Evolutionary conservation across 2,888 invertebrate species (phyloP), one percentile per base, ranked within the genome.

Genomic region (Tineola bisselliella): DNA sequence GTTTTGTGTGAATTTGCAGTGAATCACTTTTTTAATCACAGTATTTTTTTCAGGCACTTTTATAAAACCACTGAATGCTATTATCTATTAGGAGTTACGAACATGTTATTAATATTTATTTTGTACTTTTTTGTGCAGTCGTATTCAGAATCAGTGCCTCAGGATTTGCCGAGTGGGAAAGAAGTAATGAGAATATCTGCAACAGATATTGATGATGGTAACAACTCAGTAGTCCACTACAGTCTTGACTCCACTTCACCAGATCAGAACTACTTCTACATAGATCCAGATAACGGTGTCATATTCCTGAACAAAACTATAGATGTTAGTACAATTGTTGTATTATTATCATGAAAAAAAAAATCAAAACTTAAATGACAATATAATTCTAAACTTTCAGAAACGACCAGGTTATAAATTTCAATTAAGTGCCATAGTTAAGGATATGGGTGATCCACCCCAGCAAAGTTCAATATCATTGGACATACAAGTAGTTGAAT

Each of bases 161-260:
- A 93, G 88, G 95, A 96, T 80, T 88, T 92, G 68, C 87, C 88
- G 63, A 89, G 90, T 63, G 91, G 89, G 13, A 86, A 90, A 61
- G 93, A 93, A 74, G 94, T 96, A 64, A 94, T 95, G 93, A 89
- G 94, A 74, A 94, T 97, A 75, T 95, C 96, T 63, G 96, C 97
- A 13, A 96, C 95, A 31, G 97, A 96, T 77, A 92, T 95, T 66
- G 97, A 98, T 73, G 94, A 96, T 72, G 95, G 96, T 12, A 91
- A 93, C 73, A 98, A 98, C 84, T 95, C 96, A 62, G 91, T 92
- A 68, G 91, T 97, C 11, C 89, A 90, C 64, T 97, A 96, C 76
- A 89, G 84, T 64, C 77, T 90, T 66, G 83, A 84, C 65, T 76
- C 84, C 19, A 82, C 83, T 62, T 83, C 84, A 18, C 81, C 83